A percentile compares a stretch with the other conserved stretches of the same genome.
These are phyloP conservation scores for Spinibarbus caldwelli DNA, from an alignment of 2,797 vertebrate genomes.

Conservation along the genomic window DNA sequence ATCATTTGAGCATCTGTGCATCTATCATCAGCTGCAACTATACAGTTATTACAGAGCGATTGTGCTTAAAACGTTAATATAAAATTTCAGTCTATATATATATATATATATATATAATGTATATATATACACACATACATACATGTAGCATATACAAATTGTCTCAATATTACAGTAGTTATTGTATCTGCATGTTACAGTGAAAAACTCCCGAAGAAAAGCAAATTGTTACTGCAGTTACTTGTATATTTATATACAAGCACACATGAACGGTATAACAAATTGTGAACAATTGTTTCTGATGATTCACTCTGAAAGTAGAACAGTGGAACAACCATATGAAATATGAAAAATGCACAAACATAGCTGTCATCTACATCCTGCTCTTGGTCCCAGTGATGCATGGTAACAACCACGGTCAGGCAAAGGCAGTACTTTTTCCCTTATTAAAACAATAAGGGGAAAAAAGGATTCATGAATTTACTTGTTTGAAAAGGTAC, in stretches of 20 bases:
- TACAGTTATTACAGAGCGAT: not conserved
- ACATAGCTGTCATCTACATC: not conserved
- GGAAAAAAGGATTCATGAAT: not conserved
- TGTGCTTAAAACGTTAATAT: no score
- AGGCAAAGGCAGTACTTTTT: not conserved
- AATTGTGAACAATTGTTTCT: not conserved
- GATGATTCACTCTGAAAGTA: not conserved
- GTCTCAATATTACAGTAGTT: not conserved
- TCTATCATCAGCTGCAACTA: not conserved
- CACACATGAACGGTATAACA: not conserved
- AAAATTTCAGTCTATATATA: no score
- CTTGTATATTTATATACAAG: not conserved
- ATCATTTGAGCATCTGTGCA: not conserved
- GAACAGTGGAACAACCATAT: not conserved
- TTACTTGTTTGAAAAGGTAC: not conserved
- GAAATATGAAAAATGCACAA: not conserved
- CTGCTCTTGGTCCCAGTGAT: not conserved
- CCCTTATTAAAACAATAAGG: not conserved
- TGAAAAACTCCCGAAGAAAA: not conserved
- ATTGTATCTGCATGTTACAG: not conserved
- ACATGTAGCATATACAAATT: no score
- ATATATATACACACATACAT: no score
- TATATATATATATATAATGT: no score
- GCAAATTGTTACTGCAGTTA: not conserved
- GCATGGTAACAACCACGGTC: not conserved